Evolutionary conservation across 2,113 vertebrate species (phyloP).

Genomic region (Australoheros scitulus): DNA sequence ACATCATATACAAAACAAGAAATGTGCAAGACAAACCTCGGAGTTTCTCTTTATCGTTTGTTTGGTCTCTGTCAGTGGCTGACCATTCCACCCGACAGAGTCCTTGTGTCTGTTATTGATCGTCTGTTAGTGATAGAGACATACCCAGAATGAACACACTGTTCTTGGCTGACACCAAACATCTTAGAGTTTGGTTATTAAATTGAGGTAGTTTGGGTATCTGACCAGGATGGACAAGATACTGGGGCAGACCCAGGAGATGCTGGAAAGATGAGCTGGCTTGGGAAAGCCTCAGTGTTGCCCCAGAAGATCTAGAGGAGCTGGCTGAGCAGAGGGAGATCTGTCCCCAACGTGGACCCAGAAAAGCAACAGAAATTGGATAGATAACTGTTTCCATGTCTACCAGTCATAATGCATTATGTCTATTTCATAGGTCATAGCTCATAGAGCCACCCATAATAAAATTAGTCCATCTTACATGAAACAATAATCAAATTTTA

Average conservation of each 20-base stretch:
- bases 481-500: background rate
- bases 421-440: background rate
- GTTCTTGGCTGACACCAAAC: too few species aligned
- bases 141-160: too few species aligned
- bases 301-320: background rate
- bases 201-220: background rate
- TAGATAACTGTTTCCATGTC: background rate
- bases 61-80: too few species aligned
- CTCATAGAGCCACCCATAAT: background rate
- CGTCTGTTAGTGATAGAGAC: too few species aligned
- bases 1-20: too few species aligned
- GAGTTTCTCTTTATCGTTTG: too few species aligned
- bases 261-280: background rate
- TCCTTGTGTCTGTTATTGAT: too few species aligned
- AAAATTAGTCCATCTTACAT: background rate
- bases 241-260: background rate
- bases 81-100: too few species aligned
- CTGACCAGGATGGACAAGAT: background rate
- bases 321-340: background rate
- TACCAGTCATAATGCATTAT: background rate
- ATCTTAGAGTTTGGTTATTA: background rate
- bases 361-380: background rate
- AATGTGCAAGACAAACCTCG: too few species aligned
- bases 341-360: background rate
- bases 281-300: background rate